Evolutionary conservation across 2,797 vertebrate genomes (phyloP).

Genomic region (Peromyscus aztecus): DNA sequence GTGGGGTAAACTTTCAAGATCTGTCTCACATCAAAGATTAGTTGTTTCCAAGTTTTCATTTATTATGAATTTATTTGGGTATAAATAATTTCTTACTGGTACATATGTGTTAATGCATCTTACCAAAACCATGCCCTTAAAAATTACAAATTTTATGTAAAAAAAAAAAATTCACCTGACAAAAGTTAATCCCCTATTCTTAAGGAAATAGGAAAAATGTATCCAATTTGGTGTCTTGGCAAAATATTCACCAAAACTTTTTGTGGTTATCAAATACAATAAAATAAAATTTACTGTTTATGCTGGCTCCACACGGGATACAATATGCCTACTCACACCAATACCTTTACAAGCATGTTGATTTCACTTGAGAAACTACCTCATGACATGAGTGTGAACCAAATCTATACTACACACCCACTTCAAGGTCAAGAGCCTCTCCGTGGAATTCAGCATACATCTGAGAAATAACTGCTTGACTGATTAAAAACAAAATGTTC

Average conservation of each 20-base stretch:
- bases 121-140: slow-evolving; percentile 14
- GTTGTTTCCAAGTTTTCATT: slow-evolving; percentile 14
- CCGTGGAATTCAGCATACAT: neutral
- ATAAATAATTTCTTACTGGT: slow-evolving; percentile 38
- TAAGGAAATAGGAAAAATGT: slow-evolving; percentile 10
- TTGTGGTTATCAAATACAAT: neutral
- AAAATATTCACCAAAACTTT: neutral
- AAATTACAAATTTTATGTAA: neutral
- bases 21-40: neutral
- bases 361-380: neutral
- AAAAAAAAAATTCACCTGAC: neutral
- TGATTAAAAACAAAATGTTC: neutral
- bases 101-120: neutral
- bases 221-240: slow-evolving; percentile 12
- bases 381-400: neutral
- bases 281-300: slow-evolving; percentile 12
- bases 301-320: neutral
- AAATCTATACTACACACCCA: neutral
- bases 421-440: neutral
- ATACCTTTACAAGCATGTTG: neutral
- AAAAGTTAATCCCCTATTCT: slow-evolving; percentile 32
- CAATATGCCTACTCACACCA: neutral
- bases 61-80: slow-evolving; percentile 30
- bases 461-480: neutral
- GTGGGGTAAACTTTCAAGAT: neutral